A percentile compares a stretch with the other conserved stretches of the same genome.
Conservation (phyloP, 1,140 invertebrate species). For the Chlorops oryzae region DNA sequence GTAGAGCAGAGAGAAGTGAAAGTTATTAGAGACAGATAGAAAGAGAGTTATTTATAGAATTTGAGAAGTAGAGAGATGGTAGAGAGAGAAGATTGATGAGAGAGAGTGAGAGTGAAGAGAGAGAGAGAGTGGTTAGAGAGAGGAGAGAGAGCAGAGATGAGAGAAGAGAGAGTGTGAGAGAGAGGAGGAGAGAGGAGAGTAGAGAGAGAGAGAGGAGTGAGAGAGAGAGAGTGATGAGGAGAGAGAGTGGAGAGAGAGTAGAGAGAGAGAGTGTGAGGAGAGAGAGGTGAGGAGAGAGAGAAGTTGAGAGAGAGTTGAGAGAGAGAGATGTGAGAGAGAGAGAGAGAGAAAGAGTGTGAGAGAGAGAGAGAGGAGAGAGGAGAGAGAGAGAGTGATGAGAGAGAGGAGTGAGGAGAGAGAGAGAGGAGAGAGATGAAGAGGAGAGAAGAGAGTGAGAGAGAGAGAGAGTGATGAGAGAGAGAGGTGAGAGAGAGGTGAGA, state of each 20-base stretch:
- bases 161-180: neutral
- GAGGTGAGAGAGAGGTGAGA: neutral
- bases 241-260: neutral
- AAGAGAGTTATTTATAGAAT: neutral
- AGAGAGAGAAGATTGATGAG: neutral
- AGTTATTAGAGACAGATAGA: too few relatives aligned
- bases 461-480: neutral
- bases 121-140: neutral
- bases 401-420: too few relatives aligned
- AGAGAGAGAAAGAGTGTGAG: neutral
- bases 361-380: neutral
- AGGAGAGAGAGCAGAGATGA: neutral
- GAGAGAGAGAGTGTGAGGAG: neutral
- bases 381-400: too few relatives aligned
- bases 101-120: neutral
- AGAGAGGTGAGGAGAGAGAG: too few relatives aligned
- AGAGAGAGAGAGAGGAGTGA: neutral
- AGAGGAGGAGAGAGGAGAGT: neutral
- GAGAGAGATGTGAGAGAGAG: too few relatives aligned
- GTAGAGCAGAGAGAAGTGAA: too few relatives aligned
- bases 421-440: too few relatives aligned
- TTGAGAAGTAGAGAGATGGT: neutral
- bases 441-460: neutral
- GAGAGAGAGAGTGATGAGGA: neutral
- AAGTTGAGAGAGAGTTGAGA: neutral